phyloP scores from a whole-genome alignment of 2,888 invertebrate genomes.

The Diaperis boleti region DNA sequence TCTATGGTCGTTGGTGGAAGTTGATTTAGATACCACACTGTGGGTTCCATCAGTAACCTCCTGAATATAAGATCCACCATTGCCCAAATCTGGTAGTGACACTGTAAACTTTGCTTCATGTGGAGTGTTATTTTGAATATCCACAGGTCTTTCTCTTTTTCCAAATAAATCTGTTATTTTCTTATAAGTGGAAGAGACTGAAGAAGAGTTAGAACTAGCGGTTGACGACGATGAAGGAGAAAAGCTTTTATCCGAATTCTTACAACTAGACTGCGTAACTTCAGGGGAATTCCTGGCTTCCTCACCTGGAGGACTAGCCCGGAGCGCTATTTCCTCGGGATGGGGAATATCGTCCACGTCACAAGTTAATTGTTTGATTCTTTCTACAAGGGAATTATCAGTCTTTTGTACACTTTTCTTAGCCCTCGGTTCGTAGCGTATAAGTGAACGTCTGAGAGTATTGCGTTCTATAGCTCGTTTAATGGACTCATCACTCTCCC shows the following conservation, averaged over 20 bases:
- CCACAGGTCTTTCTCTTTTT: conserved; percentile 57
- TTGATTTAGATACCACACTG: conserved; percentile 64
- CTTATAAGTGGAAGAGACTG: conserved; percentile 75
- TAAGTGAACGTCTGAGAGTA: conserved; percentile 82
- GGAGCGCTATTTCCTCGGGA: conserved; percentile 65
- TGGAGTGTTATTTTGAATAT: conserved; percentile 55
- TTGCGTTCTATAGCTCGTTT: conserved; percentile 86
- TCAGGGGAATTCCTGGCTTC: conserved; percentile 67
- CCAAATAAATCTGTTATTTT: conserved; percentile 74
- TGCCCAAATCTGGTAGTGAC: conserved; percentile 69
- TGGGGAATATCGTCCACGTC: conserved; percentile 77
- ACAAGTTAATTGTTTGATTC: conserved; percentile 87
- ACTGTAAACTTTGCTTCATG: conserved; percentile 49
- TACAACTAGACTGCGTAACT: conserved; percentile 44
- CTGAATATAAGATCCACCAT: conserved; percentile 65
- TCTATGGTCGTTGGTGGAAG: conserved; percentile 71
- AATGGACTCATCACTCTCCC: conserved; percentile 75
- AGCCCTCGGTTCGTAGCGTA: conserved; percentile 69
- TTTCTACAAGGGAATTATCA: conserved; percentile 86
- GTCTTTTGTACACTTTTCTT: conserved; percentile 69
- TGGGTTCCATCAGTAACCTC: conserved; percentile 56
- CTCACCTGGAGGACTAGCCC: conserved; percentile 77
- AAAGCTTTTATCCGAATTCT: conserved; percentile 70
- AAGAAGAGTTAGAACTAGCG: conserved; percentile 70
- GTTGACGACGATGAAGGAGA: conserved; percentile 71